Evolutionary conservation across 2,113 vertebrate species (phyloP).

Genomic region (Datnioides undecimradiatus): DNA sequence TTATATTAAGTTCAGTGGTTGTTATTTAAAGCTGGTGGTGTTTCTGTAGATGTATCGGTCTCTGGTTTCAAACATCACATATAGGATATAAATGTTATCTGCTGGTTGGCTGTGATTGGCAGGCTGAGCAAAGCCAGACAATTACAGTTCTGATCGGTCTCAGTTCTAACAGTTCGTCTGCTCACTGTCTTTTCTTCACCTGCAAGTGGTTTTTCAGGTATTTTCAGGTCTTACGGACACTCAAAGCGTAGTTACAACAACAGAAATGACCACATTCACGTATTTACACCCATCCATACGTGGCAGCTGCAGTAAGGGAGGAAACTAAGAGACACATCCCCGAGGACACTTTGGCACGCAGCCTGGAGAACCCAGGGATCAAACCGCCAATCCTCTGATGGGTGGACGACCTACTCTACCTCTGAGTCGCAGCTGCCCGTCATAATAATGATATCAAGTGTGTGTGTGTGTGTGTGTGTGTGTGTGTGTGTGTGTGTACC

Average conservation of each 20-base stretch:
- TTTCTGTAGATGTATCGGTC: conserved; percentile 9
- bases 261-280: not conserved
- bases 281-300: too few species aligned
- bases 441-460: not conserved
- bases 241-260: too few species aligned
- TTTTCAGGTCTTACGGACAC: too few species aligned
- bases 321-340: too few species aligned
- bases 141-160: not conserved
- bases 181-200: not conserved
- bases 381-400: too few species aligned
- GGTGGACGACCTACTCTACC: too few species aligned
- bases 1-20: not conserved
- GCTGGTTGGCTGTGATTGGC: not conserved
- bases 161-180: not conserved
- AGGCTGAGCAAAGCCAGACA: not conserved
- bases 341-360: too few species aligned
- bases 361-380: too few species aligned
- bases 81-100: not conserved
- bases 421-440: too few species aligned
- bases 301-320: too few species aligned
- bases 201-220: too few species aligned
- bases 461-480: not conserved
- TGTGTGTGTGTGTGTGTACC: conserved; percentile 77
- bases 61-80: not conserved
- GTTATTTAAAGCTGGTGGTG: too few species aligned